Evolutionary conservation across 2,113 vertebrate genomes (phyloP), one percentile per base, ranked within the genome.

Genomic region (Phaethon lepturus): DNA sequence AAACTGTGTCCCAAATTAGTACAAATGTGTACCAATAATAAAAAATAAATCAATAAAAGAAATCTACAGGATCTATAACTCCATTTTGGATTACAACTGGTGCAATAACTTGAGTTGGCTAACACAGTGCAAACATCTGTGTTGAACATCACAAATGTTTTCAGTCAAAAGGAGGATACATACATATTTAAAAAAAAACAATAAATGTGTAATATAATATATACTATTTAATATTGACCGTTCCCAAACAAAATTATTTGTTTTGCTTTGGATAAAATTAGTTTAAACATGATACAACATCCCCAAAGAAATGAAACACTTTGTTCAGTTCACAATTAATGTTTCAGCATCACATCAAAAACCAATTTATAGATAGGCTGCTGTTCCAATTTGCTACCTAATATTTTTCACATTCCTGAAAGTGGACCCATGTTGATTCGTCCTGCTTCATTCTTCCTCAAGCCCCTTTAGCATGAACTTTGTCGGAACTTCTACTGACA

Each of bases 41-140:
- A 85, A 94, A 69, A 91, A 76, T 4, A 83, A 79, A 93, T 67
- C 66, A 91, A 60, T 94, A 62, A 63, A 92, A 92, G 15, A 85
- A 84, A 88, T 71, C 56, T 82, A 29, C 31, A 85, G 55, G 42
- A 82, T 68, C n/a, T 75, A 18, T 63, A 92, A 91, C 79, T 94
- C 38, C 58, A 29, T 85, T 90, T 88, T 72, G 69, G 29, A 71
- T 88, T 88, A 82, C 47, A 88, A 6, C 9, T 75, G 13, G 38
- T 74, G 25, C 92, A 93, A 78, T 75, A 90, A 74, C 42, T 87
- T 59, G 60, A 82, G 23, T 16, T 59, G 47, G 44, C 31, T 44
- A 90, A 68, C n/a, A 72, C 6, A 42, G 8, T 49, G 42, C 11
- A 85, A 85, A 67, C 4, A 31, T 28, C 53, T 84, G 8, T 59